Base-by-base conservation (phyloP, 2,888 invertebrate species). In the Acanthosepion esculentum region DNA sequence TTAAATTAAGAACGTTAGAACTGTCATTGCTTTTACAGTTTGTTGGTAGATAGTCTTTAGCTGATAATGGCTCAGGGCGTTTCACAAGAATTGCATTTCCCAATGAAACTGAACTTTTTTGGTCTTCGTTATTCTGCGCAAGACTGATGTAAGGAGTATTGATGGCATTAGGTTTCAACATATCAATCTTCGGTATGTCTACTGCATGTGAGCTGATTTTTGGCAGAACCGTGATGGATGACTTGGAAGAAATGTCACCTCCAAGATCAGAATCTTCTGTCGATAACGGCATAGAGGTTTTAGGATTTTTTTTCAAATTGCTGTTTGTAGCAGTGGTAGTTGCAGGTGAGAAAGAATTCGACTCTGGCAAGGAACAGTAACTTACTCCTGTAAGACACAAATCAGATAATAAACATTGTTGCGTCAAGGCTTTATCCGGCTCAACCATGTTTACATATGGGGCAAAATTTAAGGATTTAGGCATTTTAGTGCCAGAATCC, bases 381-480 rank as follows among this genome's bases (percentile, higher is more conserved):
- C 20, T 53, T 48, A 41, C 59, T 55, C 23, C 33, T 0, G 59
- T 50, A 12, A 29, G 23, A 55, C 55, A 50, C 48, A 93, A 26
- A 20, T 59, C 64, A 20, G 94, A 94, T 6, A 94, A n/a, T 53
- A 94, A 59, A 29, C 93, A 93, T 29, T 94, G 94, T 3, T 94
- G 94, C 0, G 64, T 64, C 94, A 55, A 53, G 55, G 41, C 33
- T 33, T 94, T 59, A 94, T 41, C 94, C 7, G 94, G 55, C 55
- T 29, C 96, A 95, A 96, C 96, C 95, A 96, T 95, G 95, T 96
- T 97, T 91, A 97, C 96, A 41, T 96, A 95, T 29, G 97, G 97
- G 53, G 96, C 96, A 96, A 97, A 96, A 95, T 97, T 97, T 48
- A 97, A 95, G 18, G 96, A 96, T 94, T 97, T 97, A 1, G 95